Conservation (phyloP, 2,888 invertebrate genomes). For the Bursaphelenchus okinawaensis region DNA sequence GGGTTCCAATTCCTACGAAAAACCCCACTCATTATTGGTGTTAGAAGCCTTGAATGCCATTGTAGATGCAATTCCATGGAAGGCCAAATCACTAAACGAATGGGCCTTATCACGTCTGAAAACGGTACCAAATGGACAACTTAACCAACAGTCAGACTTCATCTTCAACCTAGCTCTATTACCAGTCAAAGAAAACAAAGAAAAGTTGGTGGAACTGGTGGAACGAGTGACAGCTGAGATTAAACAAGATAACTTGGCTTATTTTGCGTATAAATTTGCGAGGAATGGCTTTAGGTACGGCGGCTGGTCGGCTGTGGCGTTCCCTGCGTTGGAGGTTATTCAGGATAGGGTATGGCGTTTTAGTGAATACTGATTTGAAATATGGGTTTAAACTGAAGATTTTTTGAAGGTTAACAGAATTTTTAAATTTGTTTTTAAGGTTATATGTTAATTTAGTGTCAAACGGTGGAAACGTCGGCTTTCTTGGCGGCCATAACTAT, state of each 20-base stretch:
- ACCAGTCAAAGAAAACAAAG: background rate
- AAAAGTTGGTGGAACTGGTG: background rate
- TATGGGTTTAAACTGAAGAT: background rate
- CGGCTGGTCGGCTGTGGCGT: conserved; percentile 24
- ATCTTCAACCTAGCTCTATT: background rate
- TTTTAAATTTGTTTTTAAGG: background rate
- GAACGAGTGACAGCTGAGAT: background rate
- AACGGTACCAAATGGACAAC: background rate
- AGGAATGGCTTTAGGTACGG: conserved; percentile 25
- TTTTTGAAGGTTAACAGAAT: background rate
- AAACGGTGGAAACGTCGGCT: conserved; percentile 24
- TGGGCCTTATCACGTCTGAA: background rate
- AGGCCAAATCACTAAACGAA: background rate
- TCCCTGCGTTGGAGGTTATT: conserved; percentile 23
- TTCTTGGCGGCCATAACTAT: conserved; percentile 22
- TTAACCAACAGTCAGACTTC: background rate
- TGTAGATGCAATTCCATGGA: background rate
- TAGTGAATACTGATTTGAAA: background rate
- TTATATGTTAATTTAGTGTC: conserved; percentile 12
- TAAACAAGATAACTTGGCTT: background rate
- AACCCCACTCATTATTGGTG: too few species aligned
- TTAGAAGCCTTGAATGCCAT: conserved; percentile 15
- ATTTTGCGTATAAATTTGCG: conserved; percentile 21
- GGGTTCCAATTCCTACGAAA: too few species aligned
- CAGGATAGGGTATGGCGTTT: conserved; percentile 14